A percentile compares a stretch with the other conserved stretches of the same genome.
These are phyloP conservation scores for Eristalis intricaria DNA, from an alignment of 2,888 invertebrate genomes.

Conservation along the genomic window DNA sequence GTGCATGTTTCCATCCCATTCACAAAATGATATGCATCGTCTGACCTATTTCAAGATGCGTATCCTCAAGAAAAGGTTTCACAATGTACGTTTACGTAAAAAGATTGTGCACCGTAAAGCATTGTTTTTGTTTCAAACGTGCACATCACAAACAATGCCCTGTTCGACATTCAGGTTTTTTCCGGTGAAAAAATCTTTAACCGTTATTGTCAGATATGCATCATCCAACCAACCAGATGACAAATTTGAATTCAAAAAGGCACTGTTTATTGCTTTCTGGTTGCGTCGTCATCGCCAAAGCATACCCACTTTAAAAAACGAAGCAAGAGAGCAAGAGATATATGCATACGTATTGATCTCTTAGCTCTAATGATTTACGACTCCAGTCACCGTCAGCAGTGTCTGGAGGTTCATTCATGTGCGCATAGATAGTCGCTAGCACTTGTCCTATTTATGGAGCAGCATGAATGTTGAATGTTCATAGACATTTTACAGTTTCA, in stretches of 20 bases:
- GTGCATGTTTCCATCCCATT: no score
- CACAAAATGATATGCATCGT: no score
- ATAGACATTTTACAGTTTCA: slow-evolving; percentile 42
- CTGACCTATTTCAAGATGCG: no score
- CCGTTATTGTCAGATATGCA: not conserved
- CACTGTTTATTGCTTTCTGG: not conserved
- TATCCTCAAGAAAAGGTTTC: no score
- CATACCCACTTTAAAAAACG: not conserved
- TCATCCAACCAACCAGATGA: not conserved
- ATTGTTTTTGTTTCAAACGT: not conserved
- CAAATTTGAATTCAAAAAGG: not conserved
- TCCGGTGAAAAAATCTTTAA: not conserved
- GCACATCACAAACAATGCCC: not conserved
- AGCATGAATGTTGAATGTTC: slow-evolving; percentile 14
- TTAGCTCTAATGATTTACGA: not conserved
- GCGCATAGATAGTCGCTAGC: not conserved
- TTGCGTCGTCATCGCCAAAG: not conserved
- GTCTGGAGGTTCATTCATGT: not conserved
- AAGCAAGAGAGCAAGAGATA: not conserved
- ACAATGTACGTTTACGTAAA: no score
- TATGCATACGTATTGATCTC: not conserved
- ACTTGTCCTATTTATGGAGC: slow-evolving; percentile 38
- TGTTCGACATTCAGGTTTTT: not conserved
- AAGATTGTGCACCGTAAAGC: no score
- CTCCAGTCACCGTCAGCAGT: not conserved